phyloP scores from a whole-genome alignment of 2,113 vertebrate species.

The Amphilophus citrinellus region DNA sequence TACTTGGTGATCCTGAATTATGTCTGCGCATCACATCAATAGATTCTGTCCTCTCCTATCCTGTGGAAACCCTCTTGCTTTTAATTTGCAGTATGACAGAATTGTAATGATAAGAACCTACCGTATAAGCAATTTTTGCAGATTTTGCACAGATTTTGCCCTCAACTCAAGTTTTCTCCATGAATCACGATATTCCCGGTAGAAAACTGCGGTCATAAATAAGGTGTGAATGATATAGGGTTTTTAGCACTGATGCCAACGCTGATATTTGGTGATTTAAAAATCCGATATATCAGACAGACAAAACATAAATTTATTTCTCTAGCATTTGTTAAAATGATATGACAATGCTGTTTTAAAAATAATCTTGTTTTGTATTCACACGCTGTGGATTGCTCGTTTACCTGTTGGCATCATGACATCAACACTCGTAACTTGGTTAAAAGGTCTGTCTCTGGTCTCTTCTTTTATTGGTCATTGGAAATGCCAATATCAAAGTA shows the following conservation, averaged over 20 bases:
- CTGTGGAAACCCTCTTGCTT: not conserved
- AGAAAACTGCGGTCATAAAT: not conserved
- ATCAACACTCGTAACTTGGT: not conserved
- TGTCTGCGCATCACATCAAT: not conserved
- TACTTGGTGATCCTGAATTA: constrained; percentile 1
- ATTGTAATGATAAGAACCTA: not conserved
- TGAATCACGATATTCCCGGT: too few relatives aligned
- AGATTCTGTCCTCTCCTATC: not conserved
- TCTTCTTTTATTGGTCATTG: not conserved
- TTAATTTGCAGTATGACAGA: constrained; percentile 9
- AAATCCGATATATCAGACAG: not conserved
- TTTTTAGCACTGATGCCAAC: not conserved
- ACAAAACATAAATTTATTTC: not conserved
- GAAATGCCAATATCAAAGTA: not conserved
- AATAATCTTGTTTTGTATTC: not conserved
- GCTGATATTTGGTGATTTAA: not conserved
- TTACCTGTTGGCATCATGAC: not conserved
- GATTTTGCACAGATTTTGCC: not conserved
- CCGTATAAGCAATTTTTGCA: not conserved
- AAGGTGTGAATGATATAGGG: not conserved
- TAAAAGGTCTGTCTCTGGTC: not conserved
- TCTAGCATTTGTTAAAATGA: too few relatives aligned
- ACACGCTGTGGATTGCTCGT: not conserved
- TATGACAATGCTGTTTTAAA: not conserved
- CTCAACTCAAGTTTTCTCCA: not conserved